Conservation (phyloP, 2,113 vertebrate species). For the Eclectus roratus region DNA sequence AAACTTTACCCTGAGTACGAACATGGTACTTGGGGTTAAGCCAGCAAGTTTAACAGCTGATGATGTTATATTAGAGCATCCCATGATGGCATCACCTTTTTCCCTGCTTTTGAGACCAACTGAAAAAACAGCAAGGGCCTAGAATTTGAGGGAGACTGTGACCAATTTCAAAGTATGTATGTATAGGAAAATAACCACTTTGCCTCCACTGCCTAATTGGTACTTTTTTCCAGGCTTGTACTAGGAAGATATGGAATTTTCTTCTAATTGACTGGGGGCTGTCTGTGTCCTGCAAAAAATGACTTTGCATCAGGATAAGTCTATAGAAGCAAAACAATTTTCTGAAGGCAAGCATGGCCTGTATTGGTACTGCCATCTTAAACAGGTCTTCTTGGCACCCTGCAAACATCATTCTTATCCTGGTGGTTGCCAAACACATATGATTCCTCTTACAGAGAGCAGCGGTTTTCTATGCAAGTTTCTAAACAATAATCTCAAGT, state of each 20-base stretch:
- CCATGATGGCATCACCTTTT: neutral
- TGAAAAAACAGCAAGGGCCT: neutral
- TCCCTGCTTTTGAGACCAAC: neutral
- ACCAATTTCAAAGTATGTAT: neutral
- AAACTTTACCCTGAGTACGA: constrained; percentile 10
- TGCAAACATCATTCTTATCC: neutral
- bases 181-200: neutral
- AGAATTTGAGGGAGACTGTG: constrained; percentile 9
- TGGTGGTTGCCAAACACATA: neutral
- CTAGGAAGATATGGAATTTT: neutral
- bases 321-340: constrained; percentile 20
- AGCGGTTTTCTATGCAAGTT: neutral
- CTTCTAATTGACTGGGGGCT: neutral
- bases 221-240: neutral
- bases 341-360: constrained; percentile 10
- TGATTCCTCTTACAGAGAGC: neutral
- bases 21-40: neutral
- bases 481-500: neutral
- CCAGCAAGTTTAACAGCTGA: neutral
- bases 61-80: neutral
- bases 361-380: neutral
- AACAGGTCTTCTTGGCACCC: constrained; percentile 3
- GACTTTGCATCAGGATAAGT: neutral
- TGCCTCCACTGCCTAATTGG: neutral
- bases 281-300: neutral